Base-by-base conservation (phyloP, 2,113 vertebrate species). In the Dromas ardeola region DNA sequence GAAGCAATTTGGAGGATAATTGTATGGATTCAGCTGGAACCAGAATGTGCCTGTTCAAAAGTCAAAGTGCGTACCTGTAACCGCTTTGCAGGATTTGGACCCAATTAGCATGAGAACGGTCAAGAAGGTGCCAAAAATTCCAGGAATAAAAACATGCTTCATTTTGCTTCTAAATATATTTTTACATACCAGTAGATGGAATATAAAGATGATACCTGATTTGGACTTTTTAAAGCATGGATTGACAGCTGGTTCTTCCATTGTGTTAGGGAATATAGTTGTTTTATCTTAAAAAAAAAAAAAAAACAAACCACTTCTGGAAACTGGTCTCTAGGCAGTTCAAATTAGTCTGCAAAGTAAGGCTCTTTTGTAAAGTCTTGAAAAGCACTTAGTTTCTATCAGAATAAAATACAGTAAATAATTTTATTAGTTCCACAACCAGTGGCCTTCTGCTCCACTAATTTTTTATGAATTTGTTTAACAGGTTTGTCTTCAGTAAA, bases 91-190 rank as follows among this genome's bases (percentile, higher is more conserved):
- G 82, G 91, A 79, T 82, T 81, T 91, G 85, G 88, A 38, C 52
- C 38, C 81, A 95, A 61, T 97, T 97, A 96, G 77, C 65, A 77
- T 90, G 82, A 93, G 49, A 83, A 81, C 1, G 71, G 78, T 97
- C 93, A 96, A 61, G 72, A 95, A 87, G 73, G 49, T 71, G 59
- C 52, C 40, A 65, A 7, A 4, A 30, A 71, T 92, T 89, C 36
- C 0, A 2, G 65, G 86, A 88, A 90, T 96, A 76, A 86, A 95
- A 77, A 59, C 49, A 26, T 29, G 70, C 62, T 67, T 82, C 21
- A 43, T 89, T 91, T 82, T 29, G 1, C n/a, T 66, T 81, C 87
- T 91, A 70, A 74, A 94, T 97, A 91, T 85, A 71, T 56, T 91
- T 94, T 47, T 79, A 69, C 22, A 43, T 34, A 74, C 11, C 18